Evolutionary conservation across 1,140 invertebrate species (phyloP).

Genomic region (Laupala kohalensis): DNA sequence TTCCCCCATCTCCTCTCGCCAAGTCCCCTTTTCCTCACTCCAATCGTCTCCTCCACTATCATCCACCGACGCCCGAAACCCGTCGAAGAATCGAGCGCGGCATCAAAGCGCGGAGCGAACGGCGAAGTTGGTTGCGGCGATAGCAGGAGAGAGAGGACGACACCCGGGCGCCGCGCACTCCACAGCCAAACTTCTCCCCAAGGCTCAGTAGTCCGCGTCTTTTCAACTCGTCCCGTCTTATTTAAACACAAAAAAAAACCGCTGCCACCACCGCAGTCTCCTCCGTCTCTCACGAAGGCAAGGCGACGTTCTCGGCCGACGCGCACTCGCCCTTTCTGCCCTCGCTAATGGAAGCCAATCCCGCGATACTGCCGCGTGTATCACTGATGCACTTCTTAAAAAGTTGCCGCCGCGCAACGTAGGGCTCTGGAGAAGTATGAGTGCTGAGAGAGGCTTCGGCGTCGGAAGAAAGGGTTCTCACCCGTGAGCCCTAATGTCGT

Average conservation of each 20-base stretch:
- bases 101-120: neutral
- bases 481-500: neutral
- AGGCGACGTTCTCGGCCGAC: too few relatives aligned
- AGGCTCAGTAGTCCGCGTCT: neutral
- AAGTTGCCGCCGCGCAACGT: neutral
- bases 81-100: neutral
- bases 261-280: too few relatives aligned
- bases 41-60: too few relatives aligned
- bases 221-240: neutral
- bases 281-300: too few relatives aligned
- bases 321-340: too few relatives aligned
- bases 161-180: neutral
- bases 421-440: neutral
- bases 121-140: neutral
- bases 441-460: too few relatives aligned
- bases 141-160: too few relatives aligned
- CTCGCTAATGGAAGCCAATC: neutral
- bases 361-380: neutral
- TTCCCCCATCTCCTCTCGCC: too few relatives aligned
- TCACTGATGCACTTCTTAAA: neutral
- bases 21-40: too few relatives aligned
- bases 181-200: neutral
- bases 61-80: too few relatives aligned
- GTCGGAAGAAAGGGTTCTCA: neutral
- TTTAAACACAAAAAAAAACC: neutral